Conservation (phyloP, 2,888 invertebrate species). For the Herminia tarsipennalis region DNA sequence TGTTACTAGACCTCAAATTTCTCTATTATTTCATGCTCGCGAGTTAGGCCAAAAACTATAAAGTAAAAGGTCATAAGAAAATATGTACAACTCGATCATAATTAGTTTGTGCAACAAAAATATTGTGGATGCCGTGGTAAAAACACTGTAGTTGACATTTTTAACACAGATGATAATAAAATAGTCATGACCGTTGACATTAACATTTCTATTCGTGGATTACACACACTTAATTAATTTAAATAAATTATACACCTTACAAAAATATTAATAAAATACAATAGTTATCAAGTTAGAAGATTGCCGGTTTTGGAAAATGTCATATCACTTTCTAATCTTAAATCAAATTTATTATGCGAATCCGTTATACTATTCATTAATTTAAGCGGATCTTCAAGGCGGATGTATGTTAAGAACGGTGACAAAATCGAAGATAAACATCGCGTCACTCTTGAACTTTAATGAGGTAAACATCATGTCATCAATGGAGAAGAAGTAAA, state of each 20-base stretch:
- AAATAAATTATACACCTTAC: background rate
- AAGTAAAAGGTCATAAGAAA: too few relatives aligned
- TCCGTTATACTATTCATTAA: conserved; percentile 4
- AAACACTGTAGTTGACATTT: conserved; percentile 3
- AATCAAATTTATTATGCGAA: conserved; percentile 9
- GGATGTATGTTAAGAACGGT: conserved; percentile 1
- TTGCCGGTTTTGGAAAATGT: background rate
- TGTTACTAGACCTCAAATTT: too few relatives aligned
- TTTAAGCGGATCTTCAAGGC: conserved; percentile 13
- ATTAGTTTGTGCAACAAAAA: too few relatives aligned
- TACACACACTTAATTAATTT: background rate
- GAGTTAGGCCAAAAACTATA: too few relatives aligned
- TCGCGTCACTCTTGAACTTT: background rate
- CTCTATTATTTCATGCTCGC: too few relatives aligned
- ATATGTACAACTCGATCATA: too few relatives aligned
- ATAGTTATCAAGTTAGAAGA: background rate
- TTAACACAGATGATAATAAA: conserved; percentile 10
- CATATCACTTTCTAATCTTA: conserved; percentile 12
- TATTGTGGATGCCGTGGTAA: too few relatives aligned
- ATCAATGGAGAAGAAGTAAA: background rate
- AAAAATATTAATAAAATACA: too few relatives aligned
- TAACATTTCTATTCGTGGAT: background rate
- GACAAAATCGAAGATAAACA: background rate
- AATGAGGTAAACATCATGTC: background rate
- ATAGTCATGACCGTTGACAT: conserved; percentile 1